phyloP scores from a whole-genome alignment of 2,888 invertebrate genomes.

The Holacanthella duospinosa region DNA sequence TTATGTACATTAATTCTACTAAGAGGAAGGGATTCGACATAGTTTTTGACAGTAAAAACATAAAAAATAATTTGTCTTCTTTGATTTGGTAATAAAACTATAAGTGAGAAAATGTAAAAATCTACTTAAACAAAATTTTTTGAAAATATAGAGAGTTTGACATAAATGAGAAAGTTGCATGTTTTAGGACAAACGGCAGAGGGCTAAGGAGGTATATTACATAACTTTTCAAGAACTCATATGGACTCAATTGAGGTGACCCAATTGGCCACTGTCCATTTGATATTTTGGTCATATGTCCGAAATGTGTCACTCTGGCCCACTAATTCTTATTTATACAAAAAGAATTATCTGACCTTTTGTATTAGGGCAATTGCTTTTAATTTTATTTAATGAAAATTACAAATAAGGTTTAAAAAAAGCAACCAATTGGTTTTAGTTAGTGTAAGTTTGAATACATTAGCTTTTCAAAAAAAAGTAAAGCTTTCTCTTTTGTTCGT shows the following conservation, averaged over 20 bases:
- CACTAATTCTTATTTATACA: background rate
- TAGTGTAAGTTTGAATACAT: no score
- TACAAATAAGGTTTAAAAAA: background rate
- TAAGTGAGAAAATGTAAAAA: no score
- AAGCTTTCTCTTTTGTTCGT: no score
- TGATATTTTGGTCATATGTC: background rate
- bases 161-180: constrained; percentile 31
- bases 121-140: no score
- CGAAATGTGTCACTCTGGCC: background rate
- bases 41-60: background rate
- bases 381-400: background rate
- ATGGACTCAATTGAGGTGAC: constrained; percentile 30
- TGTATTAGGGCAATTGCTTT: background rate
- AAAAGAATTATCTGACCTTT: background rate
- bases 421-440: no score
- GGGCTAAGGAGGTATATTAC: constrained; percentile 16
- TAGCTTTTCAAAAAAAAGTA: no score
- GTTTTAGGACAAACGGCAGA: constrained; percentile 9
- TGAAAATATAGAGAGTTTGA: no score
- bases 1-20: background rate
- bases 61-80: background rate
- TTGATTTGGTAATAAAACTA: background rate
- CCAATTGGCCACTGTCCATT: constrained; percentile 19
- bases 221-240: background rate
- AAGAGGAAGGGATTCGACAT: background rate